Evolutionary conservation across 2,113 vertebrate species (phyloP).

Genomic region (Apus apus): DNA sequence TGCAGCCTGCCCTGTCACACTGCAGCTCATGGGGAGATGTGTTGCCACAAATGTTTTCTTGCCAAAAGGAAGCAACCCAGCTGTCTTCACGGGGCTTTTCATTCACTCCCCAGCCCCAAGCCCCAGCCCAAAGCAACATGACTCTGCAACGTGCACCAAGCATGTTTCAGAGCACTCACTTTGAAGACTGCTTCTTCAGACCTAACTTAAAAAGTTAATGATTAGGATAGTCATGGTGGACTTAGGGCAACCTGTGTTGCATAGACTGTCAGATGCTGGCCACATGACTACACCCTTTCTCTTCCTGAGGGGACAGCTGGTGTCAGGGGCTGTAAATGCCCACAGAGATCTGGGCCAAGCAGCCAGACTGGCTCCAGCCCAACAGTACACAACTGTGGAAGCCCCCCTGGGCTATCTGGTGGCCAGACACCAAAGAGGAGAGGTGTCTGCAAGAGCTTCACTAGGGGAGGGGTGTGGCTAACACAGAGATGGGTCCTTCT

Average conservation of each 20-base stretch:
- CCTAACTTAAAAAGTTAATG: not conserved
- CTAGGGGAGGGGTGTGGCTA: not conserved
- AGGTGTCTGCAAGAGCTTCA: not conserved
- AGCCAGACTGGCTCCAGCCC: not conserved
- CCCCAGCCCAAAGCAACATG: not conserved
- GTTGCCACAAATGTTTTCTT: not conserved
- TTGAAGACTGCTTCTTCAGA: not conserved
- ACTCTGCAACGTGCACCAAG: not conserved
- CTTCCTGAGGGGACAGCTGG: not conserved
- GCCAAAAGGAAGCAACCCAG: not conserved
- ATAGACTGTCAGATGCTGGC: not conserved
- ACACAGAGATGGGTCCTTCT: not conserved
- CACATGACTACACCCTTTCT: not conserved
- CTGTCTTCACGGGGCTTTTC: not conserved
- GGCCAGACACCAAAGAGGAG: not conserved
- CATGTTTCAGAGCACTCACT: not conserved
- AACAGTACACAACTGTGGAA: accelerated
- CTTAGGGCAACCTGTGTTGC: not conserved
- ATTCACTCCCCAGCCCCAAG: not conserved
- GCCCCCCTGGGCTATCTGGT: not conserved
- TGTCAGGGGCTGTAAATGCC: not conserved
- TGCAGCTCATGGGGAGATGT: not conserved
- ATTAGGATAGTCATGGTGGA: not conserved
- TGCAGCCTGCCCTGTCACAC: accelerated
- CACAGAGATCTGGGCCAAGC: not conserved